Percentiles rank a stretch among this genome's conserved stretches.
Evolutionary conservation across 1,140 invertebrate species (phyloP).

Genomic region (Pteromalus puparum): DNA sequence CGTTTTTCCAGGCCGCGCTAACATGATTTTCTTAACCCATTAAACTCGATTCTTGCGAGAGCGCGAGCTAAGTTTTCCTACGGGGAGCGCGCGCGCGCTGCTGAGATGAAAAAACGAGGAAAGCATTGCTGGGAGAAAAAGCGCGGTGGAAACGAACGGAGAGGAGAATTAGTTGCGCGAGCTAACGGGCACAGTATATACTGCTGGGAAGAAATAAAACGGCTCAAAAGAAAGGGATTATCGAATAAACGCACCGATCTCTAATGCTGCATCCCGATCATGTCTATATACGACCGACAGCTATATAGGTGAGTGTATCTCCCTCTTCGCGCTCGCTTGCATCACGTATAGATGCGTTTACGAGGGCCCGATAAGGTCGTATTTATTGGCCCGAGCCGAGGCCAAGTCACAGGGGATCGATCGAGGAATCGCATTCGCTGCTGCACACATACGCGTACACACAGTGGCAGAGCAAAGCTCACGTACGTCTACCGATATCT

Average conservation of each 20-base stretch:
- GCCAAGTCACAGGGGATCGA: constrained; percentile 42
- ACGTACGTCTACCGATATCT: constrained; percentile 6
- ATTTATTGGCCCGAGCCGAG: constrained; percentile 35
- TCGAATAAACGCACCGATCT: background rate
- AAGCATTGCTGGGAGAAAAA: background rate
- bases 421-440: background rate
- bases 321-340: background rate
- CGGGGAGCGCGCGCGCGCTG: too few relatives aligned
- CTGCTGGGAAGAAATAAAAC: background rate
- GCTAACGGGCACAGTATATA: background rate
- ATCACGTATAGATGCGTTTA: constrained; percentile 45
- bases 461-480: background rate
- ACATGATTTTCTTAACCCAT: constrained; percentile 49
- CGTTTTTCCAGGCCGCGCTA: background rate
- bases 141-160: background rate
- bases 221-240: background rate
- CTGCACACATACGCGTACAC: background rate
- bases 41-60: constrained; percentile 39
- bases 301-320: background rate
- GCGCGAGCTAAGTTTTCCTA: constrained; percentile 37
- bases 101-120: background rate
- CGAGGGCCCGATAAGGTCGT: constrained; percentile 37
- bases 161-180: background rate
- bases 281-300: background rate
- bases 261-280: background rate